These are phyloP conservation scores for Venustaconcha ellipsiformis DNA, from an alignment of 1,140 invertebrate genomes.

Conservation along the genomic window DNA sequence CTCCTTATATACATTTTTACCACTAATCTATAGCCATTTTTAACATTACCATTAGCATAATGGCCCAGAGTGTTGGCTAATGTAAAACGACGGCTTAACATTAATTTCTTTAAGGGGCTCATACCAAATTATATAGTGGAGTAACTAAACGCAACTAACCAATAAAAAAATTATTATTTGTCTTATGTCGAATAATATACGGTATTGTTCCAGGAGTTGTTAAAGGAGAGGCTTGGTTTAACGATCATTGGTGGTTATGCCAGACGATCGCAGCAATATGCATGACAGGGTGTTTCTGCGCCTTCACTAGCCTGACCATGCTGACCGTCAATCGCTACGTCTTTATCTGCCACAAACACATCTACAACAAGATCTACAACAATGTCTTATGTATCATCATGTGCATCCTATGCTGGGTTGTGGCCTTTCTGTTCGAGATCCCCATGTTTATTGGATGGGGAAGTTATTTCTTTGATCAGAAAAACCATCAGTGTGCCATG, in stretches of 20 bases:
- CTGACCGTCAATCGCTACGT: conserved; percentile 61
- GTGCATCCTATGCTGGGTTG: conserved; percentile 51
- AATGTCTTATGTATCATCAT: conserved; percentile 32
- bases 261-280: conserved; percentile 57
- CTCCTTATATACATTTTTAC: no score
- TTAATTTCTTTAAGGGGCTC: no score
- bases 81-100: no score
- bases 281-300: conserved; percentile 63
- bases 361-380: conserved; percentile 47
- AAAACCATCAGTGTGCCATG: conserved; percentile 62
- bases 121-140: no score
- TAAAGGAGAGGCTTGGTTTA: conserved; percentile 60
- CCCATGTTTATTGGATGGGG: conserved; percentile 65
- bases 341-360: conserved; percentile 56
- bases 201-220: conserved; percentile 52
- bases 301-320: conserved; percentile 59
- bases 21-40: no score
- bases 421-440: conserved; percentile 54
- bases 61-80: no score
- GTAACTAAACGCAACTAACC: no score
- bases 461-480: conserved; percentile 58
- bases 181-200: no score
- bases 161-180: no score
- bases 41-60: no score
- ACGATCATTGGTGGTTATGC: conserved; percentile 51